Percentiles rank a stretch among this genome's conserved stretches.
These are phyloP conservation scores for Eilema griseolum DNA, from an alignment of 2,888 invertebrate genomes.

Conservation along the genomic window DNA sequence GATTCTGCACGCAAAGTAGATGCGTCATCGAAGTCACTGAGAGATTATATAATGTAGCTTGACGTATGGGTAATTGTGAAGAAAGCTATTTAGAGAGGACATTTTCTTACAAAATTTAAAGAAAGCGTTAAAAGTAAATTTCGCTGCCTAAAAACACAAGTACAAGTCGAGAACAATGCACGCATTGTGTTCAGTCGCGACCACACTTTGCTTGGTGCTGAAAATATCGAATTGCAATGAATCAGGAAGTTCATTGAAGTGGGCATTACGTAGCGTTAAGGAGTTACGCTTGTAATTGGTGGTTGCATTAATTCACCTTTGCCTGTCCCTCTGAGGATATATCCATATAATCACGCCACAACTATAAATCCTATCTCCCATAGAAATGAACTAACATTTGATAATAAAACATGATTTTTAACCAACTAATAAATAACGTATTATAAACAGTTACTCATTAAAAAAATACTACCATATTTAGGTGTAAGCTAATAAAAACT, in stretches of 20 bases:
- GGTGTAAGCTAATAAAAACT: no score
- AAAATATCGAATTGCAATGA: no score
- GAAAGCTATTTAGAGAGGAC: background rate
- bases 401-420: background rate
- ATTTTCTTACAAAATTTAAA: background rate
- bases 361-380: background rate
- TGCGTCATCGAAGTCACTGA: no score
- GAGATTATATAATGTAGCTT: background rate
- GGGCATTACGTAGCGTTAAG: no score
- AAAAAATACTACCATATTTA: no score
- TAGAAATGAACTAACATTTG: background rate
- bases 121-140: conserved; percentile 1
- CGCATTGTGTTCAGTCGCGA: background rate
- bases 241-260: no score
- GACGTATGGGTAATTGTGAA: background rate
- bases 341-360: no score
- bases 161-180: background rate
- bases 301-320: no score
- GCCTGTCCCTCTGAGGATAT: no score
- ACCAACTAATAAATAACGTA: background rate
- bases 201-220: no score
- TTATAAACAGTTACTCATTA: background rate
- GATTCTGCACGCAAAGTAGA: no score
- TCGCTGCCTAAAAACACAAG: background rate
- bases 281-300: no score